Percentiles rank a stretch among this genome's conserved stretches.
Conservation (phyloP, 1,140 invertebrate genomes). For the Mamestra configurata region DNA sequence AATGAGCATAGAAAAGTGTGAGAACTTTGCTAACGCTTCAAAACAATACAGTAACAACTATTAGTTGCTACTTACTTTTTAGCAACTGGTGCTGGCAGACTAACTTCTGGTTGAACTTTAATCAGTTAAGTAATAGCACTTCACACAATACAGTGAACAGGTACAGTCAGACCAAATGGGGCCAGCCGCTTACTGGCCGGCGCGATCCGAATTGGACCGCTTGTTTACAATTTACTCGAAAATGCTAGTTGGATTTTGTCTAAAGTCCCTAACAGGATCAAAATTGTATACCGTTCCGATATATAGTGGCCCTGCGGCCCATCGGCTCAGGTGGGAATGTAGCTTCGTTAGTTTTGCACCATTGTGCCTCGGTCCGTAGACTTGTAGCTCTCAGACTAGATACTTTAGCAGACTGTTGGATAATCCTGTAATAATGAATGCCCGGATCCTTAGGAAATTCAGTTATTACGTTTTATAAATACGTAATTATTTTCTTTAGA, state of each 20-base stretch:
- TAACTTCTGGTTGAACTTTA: conserved; percentile 13
- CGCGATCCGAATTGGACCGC: neutral
- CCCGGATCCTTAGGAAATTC: too few species aligned
- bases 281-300: neutral
- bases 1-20: neutral
- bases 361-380: too few species aligned
- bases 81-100: neutral
- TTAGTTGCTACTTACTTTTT: neutral
- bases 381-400: too few species aligned
- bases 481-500: too few species aligned
- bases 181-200: neutral
- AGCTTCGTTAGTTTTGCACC: neutral
- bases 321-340: neutral
- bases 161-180: neutral
- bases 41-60: neutral
- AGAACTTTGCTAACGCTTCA: neutral
- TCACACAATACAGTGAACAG: conserved; percentile 13
- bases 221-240: neutral
- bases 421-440: too few species aligned
- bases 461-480: too few species aligned
- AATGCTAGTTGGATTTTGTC: neutral
- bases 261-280: neutral
- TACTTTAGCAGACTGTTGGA: too few species aligned
- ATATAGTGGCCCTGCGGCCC: neutral
- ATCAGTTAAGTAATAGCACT: conserved; percentile 4